These are phyloP conservation scores for Andrena hattorfiana DNA, from an alignment of 2,888 invertebrate species.

Conservation along the genomic window DNA sequence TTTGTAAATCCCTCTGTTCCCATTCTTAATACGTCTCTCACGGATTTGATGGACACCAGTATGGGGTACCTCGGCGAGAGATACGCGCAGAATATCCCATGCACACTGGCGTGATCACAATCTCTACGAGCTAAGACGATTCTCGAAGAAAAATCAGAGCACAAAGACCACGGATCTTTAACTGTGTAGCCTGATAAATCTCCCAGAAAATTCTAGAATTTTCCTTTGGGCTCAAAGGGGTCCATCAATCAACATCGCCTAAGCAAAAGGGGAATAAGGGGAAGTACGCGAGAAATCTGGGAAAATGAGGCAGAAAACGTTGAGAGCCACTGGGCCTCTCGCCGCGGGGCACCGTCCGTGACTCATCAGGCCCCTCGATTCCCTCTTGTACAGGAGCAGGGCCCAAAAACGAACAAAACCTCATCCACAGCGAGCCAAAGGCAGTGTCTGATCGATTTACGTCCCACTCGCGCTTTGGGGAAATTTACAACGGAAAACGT, in stretches of 20 bases:
- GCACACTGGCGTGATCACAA: neutral
- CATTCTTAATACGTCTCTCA: neutral
- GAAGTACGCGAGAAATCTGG: slow-evolving; percentile 13
- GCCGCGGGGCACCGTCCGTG: slow-evolving; percentile 84
- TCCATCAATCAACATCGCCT: neutral
- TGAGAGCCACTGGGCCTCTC: slow-evolving; percentile 81
- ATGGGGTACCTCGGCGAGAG: neutral
- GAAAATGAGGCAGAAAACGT: neutral
- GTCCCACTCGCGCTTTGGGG: slow-evolving; percentile 81
- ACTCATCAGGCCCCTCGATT: slow-evolving; percentile 85
- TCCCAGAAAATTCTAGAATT: neutral
- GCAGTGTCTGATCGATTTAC: slow-evolving; percentile 84
- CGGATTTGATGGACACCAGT: neutral
- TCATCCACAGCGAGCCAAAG: slow-evolving; percentile 75
- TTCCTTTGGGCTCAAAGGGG: neutral
- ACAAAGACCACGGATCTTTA: neutral
- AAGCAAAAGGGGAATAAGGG: neutral
- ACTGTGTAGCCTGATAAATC: neutral
- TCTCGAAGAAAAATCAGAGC: neutral
- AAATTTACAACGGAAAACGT: slow-evolving; percentile 81
- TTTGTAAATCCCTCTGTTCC: neutral
- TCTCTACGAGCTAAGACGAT: neutral
- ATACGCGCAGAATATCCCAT: neutral
- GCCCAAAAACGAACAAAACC: slow-evolving; percentile 80
- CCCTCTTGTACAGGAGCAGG: slow-evolving; percentile 83